These are phyloP conservation scores for Perdita meconis DNA, from an alignment of 2,888 invertebrate species.

Conservation along the genomic window DNA sequence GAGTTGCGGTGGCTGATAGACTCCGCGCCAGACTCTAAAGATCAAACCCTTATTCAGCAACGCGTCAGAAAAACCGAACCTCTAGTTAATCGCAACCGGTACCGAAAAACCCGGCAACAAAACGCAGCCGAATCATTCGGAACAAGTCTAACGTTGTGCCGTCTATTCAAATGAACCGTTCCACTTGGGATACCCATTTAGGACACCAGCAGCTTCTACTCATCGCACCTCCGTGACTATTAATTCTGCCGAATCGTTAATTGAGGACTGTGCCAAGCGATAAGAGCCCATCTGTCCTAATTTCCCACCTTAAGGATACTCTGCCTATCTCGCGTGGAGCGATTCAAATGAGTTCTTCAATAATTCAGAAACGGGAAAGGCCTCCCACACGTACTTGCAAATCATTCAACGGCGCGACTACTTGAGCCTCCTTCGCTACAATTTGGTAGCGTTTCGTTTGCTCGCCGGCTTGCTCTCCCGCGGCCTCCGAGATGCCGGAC, in stretches of 20 bases:
- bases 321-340: conserved; percentile 2
- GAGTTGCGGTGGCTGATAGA: conserved; percentile 83
- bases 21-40: conserved; percentile 87
- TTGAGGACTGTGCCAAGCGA: conserved; percentile 3
- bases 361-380: neutral
- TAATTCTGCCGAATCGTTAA: neutral
- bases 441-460: conserved; percentile 94
- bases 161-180: no score
- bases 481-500: conserved; percentile 93
- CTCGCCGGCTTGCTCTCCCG: conserved; percentile 94
- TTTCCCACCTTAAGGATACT: neutral
- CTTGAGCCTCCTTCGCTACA: conserved; percentile 91
- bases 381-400: conserved; percentile 86
- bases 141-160: no score
- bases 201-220: neutral
- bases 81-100: neutral
- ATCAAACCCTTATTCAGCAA: neutral
- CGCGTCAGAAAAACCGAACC: neutral
- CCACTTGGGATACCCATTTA: neutral
- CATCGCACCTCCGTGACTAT: neutral
- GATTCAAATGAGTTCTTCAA: neutral
- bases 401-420: conserved; percentile 90
- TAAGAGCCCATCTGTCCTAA: neutral
- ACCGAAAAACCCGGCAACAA: no score
- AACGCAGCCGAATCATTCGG: no score